Evolutionary conservation across 2,888 invertebrate genomes (phyloP).

Genomic region (Machimus atricapillus): DNA sequence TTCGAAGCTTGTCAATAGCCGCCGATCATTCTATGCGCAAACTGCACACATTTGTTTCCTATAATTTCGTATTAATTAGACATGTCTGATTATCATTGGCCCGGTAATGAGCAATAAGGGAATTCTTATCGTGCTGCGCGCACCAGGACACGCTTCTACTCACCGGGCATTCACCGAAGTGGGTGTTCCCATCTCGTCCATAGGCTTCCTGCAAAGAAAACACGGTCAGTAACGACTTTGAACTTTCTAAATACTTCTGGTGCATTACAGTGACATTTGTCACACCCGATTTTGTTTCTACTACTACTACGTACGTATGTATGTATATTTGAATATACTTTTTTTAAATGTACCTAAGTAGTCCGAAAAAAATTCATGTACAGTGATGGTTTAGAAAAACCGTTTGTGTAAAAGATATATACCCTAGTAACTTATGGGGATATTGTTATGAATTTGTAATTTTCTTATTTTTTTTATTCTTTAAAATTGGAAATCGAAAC

Average conservation of each 20-base stretch:
- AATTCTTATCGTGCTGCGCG: constrained; percentile 12
- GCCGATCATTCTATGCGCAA: neutral
- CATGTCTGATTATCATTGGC: neutral
- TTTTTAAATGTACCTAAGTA: too few relatives aligned
- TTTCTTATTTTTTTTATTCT: too few relatives aligned
- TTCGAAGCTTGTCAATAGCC: constrained; percentile 43
- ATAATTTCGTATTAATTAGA: constrained; percentile 39
- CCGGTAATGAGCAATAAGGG: neutral
- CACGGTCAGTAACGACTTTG: neutral
- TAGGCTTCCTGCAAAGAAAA: constrained; percentile 77
- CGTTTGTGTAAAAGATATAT: too few relatives aligned
- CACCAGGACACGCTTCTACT: constrained; percentile 63
- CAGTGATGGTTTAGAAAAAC: too few relatives aligned
- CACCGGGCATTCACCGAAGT: constrained; percentile 88
- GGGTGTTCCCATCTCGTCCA: constrained; percentile 84
- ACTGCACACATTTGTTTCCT: constrained; percentile 41
- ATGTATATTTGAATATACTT: too few relatives aligned
- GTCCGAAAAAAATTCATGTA: too few relatives aligned
- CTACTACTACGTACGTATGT: too few relatives aligned
- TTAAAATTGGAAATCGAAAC: too few relatives aligned
- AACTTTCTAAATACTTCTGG: neutral
- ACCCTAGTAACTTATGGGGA: too few relatives aligned
- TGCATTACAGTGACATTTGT: neutral
- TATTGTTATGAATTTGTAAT: too few relatives aligned
- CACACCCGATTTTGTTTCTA: too few relatives aligned